Evolutionary conservation across 2,888 invertebrate species (phyloP), one percentile per base, ranked within the genome.

Genomic region (Nemotelus pantherinus): DNA sequence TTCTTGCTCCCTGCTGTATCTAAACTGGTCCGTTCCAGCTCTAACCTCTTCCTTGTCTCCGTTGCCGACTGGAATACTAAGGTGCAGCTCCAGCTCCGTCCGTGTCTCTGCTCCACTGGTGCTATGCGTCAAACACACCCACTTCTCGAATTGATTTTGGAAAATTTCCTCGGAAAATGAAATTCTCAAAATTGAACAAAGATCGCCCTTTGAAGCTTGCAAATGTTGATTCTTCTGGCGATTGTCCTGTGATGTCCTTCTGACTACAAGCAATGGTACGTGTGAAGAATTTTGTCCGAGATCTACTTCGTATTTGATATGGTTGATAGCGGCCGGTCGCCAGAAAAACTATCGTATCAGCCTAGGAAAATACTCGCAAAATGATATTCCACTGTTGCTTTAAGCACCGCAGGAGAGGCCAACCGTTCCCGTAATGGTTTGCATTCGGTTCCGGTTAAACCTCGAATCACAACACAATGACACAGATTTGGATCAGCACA

Each of bases 71-170:
- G 79, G 77, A 79, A 77, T 77, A 79, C 74, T 65, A 75, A 75
- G 70, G 45, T 65, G 7, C 55, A 65, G 65, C 70, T 70, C 70
- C 70, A 55, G 70, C 53, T 70, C 53, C 55, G 70, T 55, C 70
- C 70, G 70, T 70, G 53, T 55, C 72, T 72, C 58, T 55, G 65
- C 53, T 77, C 72, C 72, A 58, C 77, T 79, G 79, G 79, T 81
- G 82, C 80, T 82, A 81, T 82, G 82, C 82, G 82, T 82, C 83
- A 83, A 83, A 83, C 83, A 83, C 83, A 83, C 83, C 83, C 83
- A 83, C 83, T 82, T 83, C 79, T 81, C 65, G 79, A 79, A 79
- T 78, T 77, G 78, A 78, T 77, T 79, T 78, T 78, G 75, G 71
- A 77, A 78, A 78, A 65, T 76, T 70, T 67, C 74, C 75, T 65